These are phyloP conservation scores for Mesoligia furuncula DNA, from an alignment of 2,888 invertebrate genomes.

Conservation along the genomic window DNA sequence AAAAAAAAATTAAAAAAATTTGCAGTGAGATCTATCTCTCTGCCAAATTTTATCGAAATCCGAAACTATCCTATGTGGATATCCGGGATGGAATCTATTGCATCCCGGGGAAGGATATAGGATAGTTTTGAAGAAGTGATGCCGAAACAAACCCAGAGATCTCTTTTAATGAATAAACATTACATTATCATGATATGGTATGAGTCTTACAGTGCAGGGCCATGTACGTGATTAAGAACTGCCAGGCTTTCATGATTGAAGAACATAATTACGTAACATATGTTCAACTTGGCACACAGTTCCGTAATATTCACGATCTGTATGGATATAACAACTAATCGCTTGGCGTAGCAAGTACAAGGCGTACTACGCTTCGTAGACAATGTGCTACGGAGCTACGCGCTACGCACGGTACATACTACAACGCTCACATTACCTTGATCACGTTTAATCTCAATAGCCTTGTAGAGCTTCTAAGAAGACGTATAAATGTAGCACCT, in stretches of 20 bases:
- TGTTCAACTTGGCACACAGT: background rate
- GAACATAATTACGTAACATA: background rate
- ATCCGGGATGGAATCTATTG: too few relatives aligned
- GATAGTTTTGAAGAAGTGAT: too few relatives aligned
- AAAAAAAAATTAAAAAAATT: too few relatives aligned
- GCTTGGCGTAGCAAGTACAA: slow-evolving; percentile 30
- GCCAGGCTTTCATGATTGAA: background rate
- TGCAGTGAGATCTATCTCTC: too few relatives aligned
- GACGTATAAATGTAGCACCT: slow-evolving; percentile 9
- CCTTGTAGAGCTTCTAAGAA: slow-evolving; percentile 38
- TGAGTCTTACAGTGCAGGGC: too few relatives aligned
- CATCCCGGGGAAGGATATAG: too few relatives aligned
- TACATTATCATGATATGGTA: too few relatives aligned
- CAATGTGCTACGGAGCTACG: slow-evolving; percentile 52
- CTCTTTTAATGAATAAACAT: too few relatives aligned
- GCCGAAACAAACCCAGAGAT: too few relatives aligned
- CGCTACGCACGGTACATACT: slow-evolving; percentile 30
- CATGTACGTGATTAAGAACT: too few relatives aligned
- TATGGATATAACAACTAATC: slow-evolving; percentile 29
- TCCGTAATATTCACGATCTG: slow-evolving; percentile 11
- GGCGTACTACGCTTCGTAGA: slow-evolving; percentile 53
- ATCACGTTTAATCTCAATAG: slow-evolving; percentile 54
- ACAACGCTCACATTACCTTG: slow-evolving; percentile 44
- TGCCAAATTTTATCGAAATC: too few relatives aligned
- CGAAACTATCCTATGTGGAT: too few relatives aligned